phyloP scores from a whole-genome alignment of 2,888 invertebrate genomes.

The Hemaris fuciformis region DNA sequence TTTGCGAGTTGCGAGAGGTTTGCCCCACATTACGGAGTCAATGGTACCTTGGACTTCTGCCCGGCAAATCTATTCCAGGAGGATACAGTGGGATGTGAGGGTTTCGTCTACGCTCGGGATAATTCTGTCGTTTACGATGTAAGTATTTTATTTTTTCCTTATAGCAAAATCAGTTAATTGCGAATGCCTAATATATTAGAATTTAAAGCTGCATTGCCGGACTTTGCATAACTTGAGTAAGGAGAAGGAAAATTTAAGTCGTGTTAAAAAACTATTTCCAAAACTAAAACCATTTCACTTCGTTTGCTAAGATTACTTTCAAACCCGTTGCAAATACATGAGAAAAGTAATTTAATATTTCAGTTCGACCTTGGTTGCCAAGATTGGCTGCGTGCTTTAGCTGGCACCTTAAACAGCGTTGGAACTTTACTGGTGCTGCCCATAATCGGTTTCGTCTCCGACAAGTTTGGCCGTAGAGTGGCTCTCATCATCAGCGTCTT shows the following conservation, averaged over 20 bases:
- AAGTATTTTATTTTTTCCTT: too few species aligned
- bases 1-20: slow-evolving; percentile 73
- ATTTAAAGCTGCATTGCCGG: too few species aligned
- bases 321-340: too few species aligned
- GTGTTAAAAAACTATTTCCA: too few species aligned
- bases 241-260: too few species aligned
- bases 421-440: slow-evolving; percentile 86
- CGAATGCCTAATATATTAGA: too few species aligned
- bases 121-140: slow-evolving; percentile 69
- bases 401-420: slow-evolving; percentile 86
- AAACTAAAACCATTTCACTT: too few species aligned
- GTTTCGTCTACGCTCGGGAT: slow-evolving; percentile 54
- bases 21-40: slow-evolving; percentile 32
- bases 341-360: slow-evolving; percentile 31
- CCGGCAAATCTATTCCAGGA: slow-evolving; percentile 48
- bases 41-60: slow-evolving; percentile 47
- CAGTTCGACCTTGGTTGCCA: slow-evolving; percentile 85
- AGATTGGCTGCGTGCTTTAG: slow-evolving; percentile 86
- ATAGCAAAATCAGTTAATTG: too few species aligned
- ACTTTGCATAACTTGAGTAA: too few species aligned
- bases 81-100: slow-evolving; percentile 40
- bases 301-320: too few species aligned
- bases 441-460: slow-evolving; percentile 85
- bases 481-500: too few species aligned
- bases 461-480: slow-evolving; percentile 80